Conservation (phyloP, 2,113 vertebrate genomes). For the Ramphastos sulfuratus region DNA sequence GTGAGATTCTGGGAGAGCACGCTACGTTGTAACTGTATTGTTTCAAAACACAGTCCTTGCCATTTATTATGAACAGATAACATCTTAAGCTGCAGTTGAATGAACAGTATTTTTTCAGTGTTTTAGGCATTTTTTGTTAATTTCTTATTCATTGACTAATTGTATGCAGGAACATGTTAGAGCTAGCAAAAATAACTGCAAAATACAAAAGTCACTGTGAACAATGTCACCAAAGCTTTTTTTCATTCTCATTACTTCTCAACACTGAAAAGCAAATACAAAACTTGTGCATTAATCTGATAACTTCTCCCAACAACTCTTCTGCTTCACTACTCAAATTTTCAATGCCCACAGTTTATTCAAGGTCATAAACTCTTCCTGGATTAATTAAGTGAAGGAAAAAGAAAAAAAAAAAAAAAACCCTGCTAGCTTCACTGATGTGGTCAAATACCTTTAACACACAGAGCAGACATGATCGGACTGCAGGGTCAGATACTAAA, state of each 20-base stretch:
- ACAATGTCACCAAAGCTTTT: neutral
- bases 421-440: slow-evolving; percentile 34
- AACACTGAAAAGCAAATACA: slow-evolving; percentile 9
- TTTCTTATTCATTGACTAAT: neutral
- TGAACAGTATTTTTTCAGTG: neutral
- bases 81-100: neutral
- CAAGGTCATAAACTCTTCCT: slow-evolving; percentile 70
- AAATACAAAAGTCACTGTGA: neutral
- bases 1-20: neutral
- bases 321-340: slow-evolving; percentile 68
- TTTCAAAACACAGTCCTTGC: neutral
- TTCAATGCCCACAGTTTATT: slow-evolving; percentile 66
- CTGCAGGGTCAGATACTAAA: slow-evolving; percentile 24
- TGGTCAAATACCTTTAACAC: slow-evolving; percentile 44
- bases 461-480: slow-evolving; percentile 26
- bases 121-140: neutral
- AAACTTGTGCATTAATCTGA: slow-evolving; percentile 26
- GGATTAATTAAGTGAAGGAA: slow-evolving; percentile 61
- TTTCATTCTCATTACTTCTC: neutral
- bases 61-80: neutral
- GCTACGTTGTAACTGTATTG: neutral
- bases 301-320: slow-evolving; percentile 65
- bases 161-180: neutral
- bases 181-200: slow-evolving; percentile 10
- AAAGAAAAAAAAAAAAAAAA: neutral